Evolutionary conservation across 2,797 vertebrate species (phyloP).

Genomic region (Podarcis siculus): DNA sequence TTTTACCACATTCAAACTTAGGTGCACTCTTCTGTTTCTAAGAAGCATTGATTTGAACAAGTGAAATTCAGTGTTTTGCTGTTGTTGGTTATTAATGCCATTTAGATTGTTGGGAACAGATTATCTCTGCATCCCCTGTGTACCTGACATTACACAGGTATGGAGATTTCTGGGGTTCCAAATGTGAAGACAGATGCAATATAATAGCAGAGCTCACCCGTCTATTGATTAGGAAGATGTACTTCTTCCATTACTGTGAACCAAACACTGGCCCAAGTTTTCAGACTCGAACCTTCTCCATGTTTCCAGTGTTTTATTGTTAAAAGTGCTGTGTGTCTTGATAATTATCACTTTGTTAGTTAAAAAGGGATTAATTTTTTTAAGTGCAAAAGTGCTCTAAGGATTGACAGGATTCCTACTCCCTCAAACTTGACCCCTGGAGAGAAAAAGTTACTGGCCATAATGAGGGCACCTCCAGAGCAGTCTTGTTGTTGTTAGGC

Average conservation of each 20-base stretch:
- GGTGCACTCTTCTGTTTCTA: conserved; percentile 15
- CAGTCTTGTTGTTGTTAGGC: too few relatives aligned
- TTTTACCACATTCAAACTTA: not conserved
- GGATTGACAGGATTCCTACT: not conserved
- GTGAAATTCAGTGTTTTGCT: not conserved
- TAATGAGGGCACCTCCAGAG: not conserved
- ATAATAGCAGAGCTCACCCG: not conserved
- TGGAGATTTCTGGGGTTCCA: not conserved
- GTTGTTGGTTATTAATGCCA: not conserved
- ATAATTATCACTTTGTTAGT: not conserved
- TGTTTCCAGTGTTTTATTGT: not conserved
- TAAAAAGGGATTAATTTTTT: not conserved
- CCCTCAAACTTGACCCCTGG: not conserved
- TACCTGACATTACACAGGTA: not conserved
- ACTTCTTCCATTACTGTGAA: not conserved
- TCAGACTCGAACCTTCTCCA: not conserved
- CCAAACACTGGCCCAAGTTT: not conserved
- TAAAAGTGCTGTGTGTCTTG: too few relatives aligned
- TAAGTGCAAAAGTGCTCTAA: not conserved
- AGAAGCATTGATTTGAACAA: not conserved
- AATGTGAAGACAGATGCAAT: not conserved
- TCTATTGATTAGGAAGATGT: not conserved
- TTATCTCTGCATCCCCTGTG: not conserved
- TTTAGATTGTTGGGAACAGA: not conserved
- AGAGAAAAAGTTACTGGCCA: not conserved